phyloP scores from a whole-genome alignment of 2,113 vertebrate species.

The Lynx canadensis region DNA sequence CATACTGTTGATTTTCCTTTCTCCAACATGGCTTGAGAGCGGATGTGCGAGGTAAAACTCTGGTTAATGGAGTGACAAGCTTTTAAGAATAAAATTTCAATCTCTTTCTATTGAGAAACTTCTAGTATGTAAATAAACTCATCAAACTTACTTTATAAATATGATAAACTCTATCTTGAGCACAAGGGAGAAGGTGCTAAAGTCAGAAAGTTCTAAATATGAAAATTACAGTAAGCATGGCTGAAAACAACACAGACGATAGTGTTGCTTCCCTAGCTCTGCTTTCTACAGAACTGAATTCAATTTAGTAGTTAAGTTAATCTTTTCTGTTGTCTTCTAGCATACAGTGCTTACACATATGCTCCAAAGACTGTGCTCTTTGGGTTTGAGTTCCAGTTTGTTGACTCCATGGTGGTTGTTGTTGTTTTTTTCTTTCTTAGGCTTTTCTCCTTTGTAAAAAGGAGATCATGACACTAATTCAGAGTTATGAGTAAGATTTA shows the following conservation, averaged over 20 bases:
- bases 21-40: not conserved
- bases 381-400: not conserved
- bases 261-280: not conserved
- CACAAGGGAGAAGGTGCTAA: not conserved
- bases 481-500: not conserved
- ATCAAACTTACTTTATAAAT: not conserved
- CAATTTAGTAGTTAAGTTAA: not conserved
- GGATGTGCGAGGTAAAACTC: not conserved
- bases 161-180: not conserved
- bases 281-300: not conserved
- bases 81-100: not conserved
- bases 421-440: not conserved
- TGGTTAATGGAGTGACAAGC: not conserved
- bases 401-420: not conserved
- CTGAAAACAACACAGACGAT: not conserved
- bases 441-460: not conserved
- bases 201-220: not conserved
- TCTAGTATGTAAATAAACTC: not conserved
- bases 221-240: not conserved
- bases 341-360: not conserved
- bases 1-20: not conserved
- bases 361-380: not conserved
- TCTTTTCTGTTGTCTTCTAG: not conserved
- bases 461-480: not conserved
- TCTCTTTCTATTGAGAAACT: not conserved